Evolutionary conservation across 2,113 vertebrate species (phyloP).

Genomic region (Cebus imitator): DNA sequence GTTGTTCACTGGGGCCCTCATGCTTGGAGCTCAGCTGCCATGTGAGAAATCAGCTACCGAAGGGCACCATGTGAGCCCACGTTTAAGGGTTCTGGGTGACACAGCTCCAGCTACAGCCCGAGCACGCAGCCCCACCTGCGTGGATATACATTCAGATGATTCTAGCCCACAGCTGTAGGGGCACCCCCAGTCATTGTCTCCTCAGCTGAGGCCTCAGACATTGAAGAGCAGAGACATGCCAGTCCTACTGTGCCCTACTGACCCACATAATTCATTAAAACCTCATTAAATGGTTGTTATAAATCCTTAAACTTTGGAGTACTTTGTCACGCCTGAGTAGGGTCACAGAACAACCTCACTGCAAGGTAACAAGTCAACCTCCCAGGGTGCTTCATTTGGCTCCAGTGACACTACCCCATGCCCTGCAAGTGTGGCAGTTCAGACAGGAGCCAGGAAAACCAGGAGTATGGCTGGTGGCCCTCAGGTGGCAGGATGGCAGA

Average conservation of each 20-base stretch:
- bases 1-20: background rate
- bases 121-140: background rate
- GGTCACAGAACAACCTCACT: background rate
- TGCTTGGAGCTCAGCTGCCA: background rate
- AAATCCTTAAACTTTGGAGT: background rate
- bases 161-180: rapidly evolving
- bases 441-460: background rate
- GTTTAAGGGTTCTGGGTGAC: rapidly evolving
- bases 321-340: background rate
- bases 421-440: background rate
- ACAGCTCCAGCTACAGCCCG: rapidly evolving
- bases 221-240: background rate
- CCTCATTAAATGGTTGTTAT: background rate
- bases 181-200: no score
- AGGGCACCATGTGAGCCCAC: rapidly evolving
- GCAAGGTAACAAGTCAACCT: background rate
- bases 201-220: background rate
- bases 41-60: background rate
- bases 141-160: background rate
- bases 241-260: background rate
- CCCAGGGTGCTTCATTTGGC: background rate
- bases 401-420: background rate
- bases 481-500: background rate
- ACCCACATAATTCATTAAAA: background rate
- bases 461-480: background rate